These are phyloP conservation scores for Uropetala carovei DNA, from an alignment of 2,888 invertebrate genomes.

Conservation along the genomic window DNA sequence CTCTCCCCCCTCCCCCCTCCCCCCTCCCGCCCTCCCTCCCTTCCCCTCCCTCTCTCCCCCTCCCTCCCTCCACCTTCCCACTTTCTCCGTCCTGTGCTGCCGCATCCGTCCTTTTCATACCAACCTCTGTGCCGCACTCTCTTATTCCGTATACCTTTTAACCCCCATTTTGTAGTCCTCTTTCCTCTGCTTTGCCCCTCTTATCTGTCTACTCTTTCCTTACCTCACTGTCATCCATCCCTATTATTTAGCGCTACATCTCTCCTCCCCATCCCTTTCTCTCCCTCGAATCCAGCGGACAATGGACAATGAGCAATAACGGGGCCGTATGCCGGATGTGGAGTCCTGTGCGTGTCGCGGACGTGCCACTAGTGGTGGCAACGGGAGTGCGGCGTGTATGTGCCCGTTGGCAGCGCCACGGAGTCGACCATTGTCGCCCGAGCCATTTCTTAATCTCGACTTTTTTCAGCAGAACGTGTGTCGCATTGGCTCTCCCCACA, in stretches of 20 bases:
- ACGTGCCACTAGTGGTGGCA: not conserved
- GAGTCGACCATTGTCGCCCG: not conserved
- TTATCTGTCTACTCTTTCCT: no score
- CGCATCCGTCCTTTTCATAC: not conserved
- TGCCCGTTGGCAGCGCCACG: conserved; percentile 23
- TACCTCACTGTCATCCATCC: not conserved
- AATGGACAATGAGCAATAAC: conserved; percentile 61
- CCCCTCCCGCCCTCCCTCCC: not conserved
- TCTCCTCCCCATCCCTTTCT: not conserved
- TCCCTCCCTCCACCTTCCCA: not conserved
- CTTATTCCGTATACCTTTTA: no score
- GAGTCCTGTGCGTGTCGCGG: conserved; percentile 7
- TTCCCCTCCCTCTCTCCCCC: not conserved
- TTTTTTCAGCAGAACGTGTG: not conserved
- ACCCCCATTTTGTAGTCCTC: no score
- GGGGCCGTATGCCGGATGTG: conserved; percentile 38
- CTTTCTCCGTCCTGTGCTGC: not conserved
- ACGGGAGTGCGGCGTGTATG: not conserved
- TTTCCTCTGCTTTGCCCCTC: no score
- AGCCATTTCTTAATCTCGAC: conserved; percentile 64
- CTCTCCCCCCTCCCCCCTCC: not conserved
- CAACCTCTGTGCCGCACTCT: no score
- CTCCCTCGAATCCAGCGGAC: not conserved
- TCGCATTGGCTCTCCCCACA: conserved; percentile 3
- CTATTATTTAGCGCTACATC: not conserved